Evolutionary conservation across 2,888 invertebrate species (phyloP).

Genomic region (Dorcus parallelipipedus): DNA sequence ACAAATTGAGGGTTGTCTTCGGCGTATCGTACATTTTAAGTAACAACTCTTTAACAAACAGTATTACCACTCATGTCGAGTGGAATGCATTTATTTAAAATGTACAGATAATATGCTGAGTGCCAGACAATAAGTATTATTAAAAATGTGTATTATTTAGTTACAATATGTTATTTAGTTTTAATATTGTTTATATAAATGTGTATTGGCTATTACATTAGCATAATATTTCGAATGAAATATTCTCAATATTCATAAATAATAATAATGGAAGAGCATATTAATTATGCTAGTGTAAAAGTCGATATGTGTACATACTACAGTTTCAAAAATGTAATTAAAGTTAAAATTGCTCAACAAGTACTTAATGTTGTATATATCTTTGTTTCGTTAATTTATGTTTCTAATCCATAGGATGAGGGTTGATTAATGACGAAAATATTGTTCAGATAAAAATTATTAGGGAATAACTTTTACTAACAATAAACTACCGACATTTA

Average conservation of each 20-base stretch:
- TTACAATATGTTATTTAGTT: conserved; percentile 9
- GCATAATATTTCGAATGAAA: not conserved
- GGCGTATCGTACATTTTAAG: conserved; percentile 25
- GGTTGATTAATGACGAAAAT: conserved; percentile 19
- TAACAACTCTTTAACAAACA: conserved; percentile 9
- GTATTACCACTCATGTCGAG: conserved; percentile 6
- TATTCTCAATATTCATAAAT: no score
- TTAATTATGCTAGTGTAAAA: no score
- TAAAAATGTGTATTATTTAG: conserved; percentile 26
- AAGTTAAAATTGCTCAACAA: conserved; percentile 21
- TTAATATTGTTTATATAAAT: conserved; percentile 12
- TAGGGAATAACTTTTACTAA: conserved; percentile 11
- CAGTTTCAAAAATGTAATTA: conserved; percentile 6
- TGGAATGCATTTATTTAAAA: conserved; percentile 24
- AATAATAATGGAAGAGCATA: not conserved
- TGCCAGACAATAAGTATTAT: conserved; percentile 41
- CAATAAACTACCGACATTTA: not conserved
- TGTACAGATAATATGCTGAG: conserved; percentile 36
- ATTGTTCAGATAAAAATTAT: conserved; percentile 8
- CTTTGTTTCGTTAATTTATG: conserved; percentile 18
- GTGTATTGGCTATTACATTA: not conserved
- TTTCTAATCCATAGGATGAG: conserved; percentile 15
- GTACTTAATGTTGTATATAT: conserved; percentile 22
- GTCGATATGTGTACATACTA: not conserved
- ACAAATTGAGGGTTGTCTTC: conserved; percentile 42